Conservation (phyloP, 37 sponge, comb jelly and placozoan genomes). For the Petrosia ficiformis region DNA sequence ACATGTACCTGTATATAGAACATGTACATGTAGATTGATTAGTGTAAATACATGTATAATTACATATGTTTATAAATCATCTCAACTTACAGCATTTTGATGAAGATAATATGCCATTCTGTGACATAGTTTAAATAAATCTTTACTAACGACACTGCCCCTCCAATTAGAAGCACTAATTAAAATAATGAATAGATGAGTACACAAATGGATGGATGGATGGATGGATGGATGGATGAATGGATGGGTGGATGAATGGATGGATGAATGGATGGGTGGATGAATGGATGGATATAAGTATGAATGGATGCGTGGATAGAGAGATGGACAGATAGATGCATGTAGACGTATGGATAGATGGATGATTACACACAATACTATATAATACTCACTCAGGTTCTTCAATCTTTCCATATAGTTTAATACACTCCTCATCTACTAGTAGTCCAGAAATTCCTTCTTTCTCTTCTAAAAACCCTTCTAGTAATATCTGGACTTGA, state of each 20-base stretch:
- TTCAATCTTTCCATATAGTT: neutral
- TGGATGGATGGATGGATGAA: too few species aligned
- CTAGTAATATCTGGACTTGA: conserved; percentile 38
- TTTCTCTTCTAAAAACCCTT: conserved; percentile 23
- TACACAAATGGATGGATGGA: neutral
- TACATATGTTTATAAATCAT: neutral
- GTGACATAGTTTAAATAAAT: neutral
- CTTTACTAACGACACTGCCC: neutral
- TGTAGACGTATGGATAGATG: too few species aligned
- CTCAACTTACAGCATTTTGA: neutral
- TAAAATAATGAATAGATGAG: neutral
- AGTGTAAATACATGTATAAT: conserved; percentile 4
- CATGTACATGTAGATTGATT: neutral
- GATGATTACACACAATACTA: too few species aligned
- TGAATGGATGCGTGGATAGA: too few species aligned
- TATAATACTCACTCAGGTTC: too few species aligned
- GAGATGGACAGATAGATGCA: too few species aligned
- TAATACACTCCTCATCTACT: conserved; percentile 7
- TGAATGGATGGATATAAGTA: too few species aligned
- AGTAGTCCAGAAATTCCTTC: conserved; percentile 23
- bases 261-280: too few species aligned
- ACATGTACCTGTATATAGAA: too few species aligned
- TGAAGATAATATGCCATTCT: neutral
- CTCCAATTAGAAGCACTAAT: neutral
- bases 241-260: too few species aligned